Evolutionary conservation across 2,797 vertebrate species (phyloP), one percentile per base, ranked within the genome.

Genomic region (Melanotaenia nigrans): DNA sequence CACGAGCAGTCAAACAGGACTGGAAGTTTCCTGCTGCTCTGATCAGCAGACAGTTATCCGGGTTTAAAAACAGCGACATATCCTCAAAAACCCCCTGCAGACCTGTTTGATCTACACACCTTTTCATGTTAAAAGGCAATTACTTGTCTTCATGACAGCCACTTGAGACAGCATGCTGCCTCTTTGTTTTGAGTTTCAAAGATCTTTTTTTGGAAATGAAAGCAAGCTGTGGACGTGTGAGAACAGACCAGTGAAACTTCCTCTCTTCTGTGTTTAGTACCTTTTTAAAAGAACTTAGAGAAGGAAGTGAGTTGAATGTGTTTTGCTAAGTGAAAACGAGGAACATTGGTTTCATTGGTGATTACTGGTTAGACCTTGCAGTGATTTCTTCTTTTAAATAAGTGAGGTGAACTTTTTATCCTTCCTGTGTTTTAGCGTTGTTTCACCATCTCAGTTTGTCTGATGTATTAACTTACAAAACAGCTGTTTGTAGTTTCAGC

Each of bases 351-450:
- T 63, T 16, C 60, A 28, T 65, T 49, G 33, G 18, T 28, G 69
- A 60, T 40, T 56, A 51, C 82, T 91, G 90, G 90, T 92, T 86
- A 85, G 63, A 70, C 77, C 73, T 55, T 9, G 49, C 74, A 61
- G 62, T 77, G 88, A 87, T 90, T 73, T 40, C 54, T 58, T 58
- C 82, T 81, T 85, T 89, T 68, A 42, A 91, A 89, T 90, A 79
- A 90, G 65, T 79, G 70, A 79, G 61, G 16, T 59, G 13, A 60
- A 1, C 49, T 68, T 58, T 36, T 72, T 59, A 47, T 36, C 60
- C 63, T 65, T 73, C 40, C 47, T 32, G 7, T 36, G 32, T 77
- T 74, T 76, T 75, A 28, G 76, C 61, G 49, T 55, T 62, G 24
- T 45, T 24, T 66, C 1, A 1, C 42, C 2, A 1, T 54, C 8